Base-by-base conservation (phyloP, 37 sponge, comb jelly and placozoan species). In the Beroe forskalii region DNA sequence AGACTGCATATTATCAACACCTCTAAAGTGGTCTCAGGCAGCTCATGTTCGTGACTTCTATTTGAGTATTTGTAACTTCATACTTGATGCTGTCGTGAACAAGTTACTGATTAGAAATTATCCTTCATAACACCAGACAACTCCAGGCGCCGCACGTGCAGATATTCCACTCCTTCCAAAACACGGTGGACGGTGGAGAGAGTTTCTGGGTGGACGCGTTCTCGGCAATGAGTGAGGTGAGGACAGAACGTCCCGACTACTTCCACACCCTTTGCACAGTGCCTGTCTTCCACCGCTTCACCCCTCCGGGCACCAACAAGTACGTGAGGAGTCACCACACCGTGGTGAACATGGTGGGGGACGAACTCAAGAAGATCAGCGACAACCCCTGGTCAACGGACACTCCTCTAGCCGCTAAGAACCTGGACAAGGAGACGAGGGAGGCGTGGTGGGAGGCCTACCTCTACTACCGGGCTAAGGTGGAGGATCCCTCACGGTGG, bases 321-420 rank as follows among this genome's bases (percentile, higher is more conserved):
- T 48, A 48, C 12, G 55, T 48, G 14, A 55, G 66, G 17, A 63
- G 66, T 63, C 66, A 63, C 66, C 66, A 63, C 66, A 63, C 66
- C 17, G 28, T 63, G 30, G 17, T 55, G 60, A 63, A 22, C 66
- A 63, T 63, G 66, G 3, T 63, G 4, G 66, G 66, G 30, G 66
- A 63, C 28, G 66, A 63, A 3, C 24, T 63, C 30, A 28, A 28
- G 28, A 22, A 23, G 66, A 63, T 63, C 24, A 63, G 66, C 17
- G 66, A 63, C 66, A 63, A 63, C 66, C 66, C 66, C 60, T 63
- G 66, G 66, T 63, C 66, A 6, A 63, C 66, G 17, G 66, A 63
- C 66, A 63, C 66, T 22, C 66, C 66, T 63, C 66, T 24, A 63
- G 66, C 66, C 3, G 17, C 66, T 6, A 3, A 23, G 28, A 63